Conservation (phyloP, 1,140 invertebrate species). For the Nebria ingens region DNA sequence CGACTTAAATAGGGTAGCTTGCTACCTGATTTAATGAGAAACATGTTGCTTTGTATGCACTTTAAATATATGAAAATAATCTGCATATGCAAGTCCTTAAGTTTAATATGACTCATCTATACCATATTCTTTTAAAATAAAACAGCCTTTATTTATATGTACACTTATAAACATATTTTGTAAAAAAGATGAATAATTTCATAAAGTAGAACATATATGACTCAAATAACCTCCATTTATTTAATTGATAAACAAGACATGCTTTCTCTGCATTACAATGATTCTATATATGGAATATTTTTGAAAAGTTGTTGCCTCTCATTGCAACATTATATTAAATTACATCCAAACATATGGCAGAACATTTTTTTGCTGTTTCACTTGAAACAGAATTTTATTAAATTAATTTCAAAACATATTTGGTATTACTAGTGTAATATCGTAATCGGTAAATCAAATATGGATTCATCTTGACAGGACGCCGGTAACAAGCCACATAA, state of each 20-base stretch:
- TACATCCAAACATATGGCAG: neutral
- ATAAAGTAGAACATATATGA: slow-evolving; percentile 14
- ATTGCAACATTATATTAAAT: no score
- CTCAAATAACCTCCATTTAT: slow-evolving; percentile 2
- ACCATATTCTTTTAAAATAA: no score
- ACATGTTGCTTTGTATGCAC: no score
- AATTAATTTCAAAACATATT: no score
- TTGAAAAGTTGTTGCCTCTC: slow-evolving; percentile 3
- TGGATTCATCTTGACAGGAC: neutral
- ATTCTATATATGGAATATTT: slow-evolving; percentile 14
- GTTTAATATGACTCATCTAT: no score
- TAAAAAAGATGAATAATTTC: neutral
- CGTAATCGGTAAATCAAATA: neutral
- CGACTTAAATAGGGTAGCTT: no score
- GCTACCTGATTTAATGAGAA: no score
- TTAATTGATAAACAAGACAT: neutral
- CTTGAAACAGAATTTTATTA: no score
- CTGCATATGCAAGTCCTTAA: no score
- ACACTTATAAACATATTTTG: neutral
- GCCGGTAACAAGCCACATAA: neutral
- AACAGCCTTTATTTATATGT: no score
- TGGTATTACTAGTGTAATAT: no score
- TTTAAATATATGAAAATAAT: no score
- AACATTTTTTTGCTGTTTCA: neutral
- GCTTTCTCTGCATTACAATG: slow-evolving; percentile 2